These are phyloP conservation scores for Drosophila yooni DNA, from an alignment of 2,888 invertebrate genomes.

Conservation along the genomic window DNA sequence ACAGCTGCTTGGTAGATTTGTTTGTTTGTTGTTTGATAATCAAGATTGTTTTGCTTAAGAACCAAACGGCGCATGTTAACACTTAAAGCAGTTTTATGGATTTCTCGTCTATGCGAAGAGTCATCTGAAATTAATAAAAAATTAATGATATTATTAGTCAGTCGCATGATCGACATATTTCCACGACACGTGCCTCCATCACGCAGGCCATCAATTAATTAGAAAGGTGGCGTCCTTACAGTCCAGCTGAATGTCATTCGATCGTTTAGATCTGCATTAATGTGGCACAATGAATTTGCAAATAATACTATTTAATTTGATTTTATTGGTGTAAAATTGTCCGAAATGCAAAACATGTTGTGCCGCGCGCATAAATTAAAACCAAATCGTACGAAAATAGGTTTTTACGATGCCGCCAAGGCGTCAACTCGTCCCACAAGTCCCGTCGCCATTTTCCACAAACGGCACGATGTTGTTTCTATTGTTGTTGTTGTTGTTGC, in stretches of 20 bases:
- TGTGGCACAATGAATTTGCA: conserved; percentile 60
- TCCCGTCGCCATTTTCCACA: conserved; percentile 36
- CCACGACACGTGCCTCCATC: conserved; percentile 41
- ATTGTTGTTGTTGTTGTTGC: conserved; percentile 13
- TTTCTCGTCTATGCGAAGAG: conserved; percentile 40
- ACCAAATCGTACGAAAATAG: conserved; percentile 68
- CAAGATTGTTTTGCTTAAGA: conserved; percentile 23
- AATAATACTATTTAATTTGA: conserved; percentile 65
- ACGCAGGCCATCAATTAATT: conserved; percentile 10
- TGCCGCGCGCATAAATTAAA: conserved; percentile 76
- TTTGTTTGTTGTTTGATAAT: conserved; percentile 18
- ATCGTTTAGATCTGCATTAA: conserved; percentile 27
- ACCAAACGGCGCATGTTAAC: conserved; percentile 62
- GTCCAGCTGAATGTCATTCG: conserved; percentile 42
- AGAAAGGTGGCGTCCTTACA: conserved; percentile 8
- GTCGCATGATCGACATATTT: conserved; percentile 40
- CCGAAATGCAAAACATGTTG: conserved; percentile 66
- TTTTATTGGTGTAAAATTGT: conserved; percentile 71
- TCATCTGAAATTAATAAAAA: conserved; percentile 23
- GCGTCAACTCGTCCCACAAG: conserved; percentile 41
- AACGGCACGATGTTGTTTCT: conserved; percentile 11
- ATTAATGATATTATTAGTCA: conserved; percentile 24
- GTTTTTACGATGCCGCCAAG: conserved; percentile 72
- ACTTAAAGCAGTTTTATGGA: conserved; percentile 62
- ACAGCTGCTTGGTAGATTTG: conserved; percentile 2